A percentile compares a stretch with the other conserved stretches of the same genome.
Evolutionary conservation across 2,797 vertebrate genomes (phyloP).

Genomic region (Perodicticus potto): DNA sequence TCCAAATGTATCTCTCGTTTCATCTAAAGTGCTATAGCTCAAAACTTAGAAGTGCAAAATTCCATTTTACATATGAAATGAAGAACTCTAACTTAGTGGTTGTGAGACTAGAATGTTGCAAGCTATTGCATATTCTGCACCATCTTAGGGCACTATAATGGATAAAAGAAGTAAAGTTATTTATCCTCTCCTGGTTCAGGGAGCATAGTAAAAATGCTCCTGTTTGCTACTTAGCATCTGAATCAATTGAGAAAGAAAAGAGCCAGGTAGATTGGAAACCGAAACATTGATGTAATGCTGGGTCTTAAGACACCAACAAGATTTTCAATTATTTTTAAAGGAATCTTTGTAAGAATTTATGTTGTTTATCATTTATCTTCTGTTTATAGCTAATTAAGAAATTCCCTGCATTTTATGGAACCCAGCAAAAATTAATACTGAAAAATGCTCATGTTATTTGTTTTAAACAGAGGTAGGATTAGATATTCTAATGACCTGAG

Average conservation of each 20-base stretch:
- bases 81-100: background rate
- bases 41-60: background rate
- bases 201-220: too few relatives aligned
- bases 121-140: background rate
- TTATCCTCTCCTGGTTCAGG: too few relatives aligned
- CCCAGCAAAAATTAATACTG: slow-evolving; percentile 11
- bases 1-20: background rate
- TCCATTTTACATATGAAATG: background rate
- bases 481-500: background rate
- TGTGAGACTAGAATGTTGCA: background rate
- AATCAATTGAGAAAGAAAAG: too few relatives aligned
- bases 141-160: too few relatives aligned
- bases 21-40: background rate
- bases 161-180: too few relatives aligned
- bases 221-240: too few relatives aligned
- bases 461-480: background rate
- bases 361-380: background rate
- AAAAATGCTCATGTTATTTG: background rate
- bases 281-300: background rate
- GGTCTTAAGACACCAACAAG: background rate
- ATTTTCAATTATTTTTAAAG: slow-evolving; percentile 5
- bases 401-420: background rate
- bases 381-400: slow-evolving; percentile 3
- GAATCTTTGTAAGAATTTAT: background rate
- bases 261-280: too few relatives aligned